phyloP scores from a whole-genome alignment of 2,888 invertebrate genomes.

The Seira musarum region DNA sequence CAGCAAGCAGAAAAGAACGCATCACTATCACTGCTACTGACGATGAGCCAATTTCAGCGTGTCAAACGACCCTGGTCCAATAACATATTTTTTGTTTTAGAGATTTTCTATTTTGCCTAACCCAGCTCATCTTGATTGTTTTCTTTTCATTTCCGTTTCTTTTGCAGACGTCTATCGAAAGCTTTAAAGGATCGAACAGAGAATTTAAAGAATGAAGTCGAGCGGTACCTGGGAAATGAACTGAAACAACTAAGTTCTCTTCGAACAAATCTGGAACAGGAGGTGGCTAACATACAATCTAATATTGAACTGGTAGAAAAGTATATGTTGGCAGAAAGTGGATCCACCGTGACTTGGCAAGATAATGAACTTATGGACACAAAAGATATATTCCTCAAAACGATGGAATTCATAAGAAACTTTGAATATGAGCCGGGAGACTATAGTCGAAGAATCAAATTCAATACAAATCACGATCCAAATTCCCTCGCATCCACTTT shows the following conservation, averaged over 20 bases:
- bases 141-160: background rate
- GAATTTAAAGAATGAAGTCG: conserved; percentile 91
- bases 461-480: conserved; percentile 92
- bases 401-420: conserved; percentile 93
- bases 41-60: too few relatives aligned
- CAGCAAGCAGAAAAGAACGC: too few relatives aligned
- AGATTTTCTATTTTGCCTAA: too few relatives aligned
- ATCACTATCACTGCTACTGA: too few relatives aligned
- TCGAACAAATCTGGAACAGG: conserved; percentile 94
- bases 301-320: conserved; percentile 98
- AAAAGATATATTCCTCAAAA: conserved; percentile 96
- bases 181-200: conserved; percentile 93
- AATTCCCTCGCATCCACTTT: conserved; percentile 91
- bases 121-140: background rate
- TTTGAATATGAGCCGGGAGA: conserved; percentile 95
- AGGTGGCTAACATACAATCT: conserved; percentile 94
- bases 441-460: conserved; percentile 87
- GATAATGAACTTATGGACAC: conserved; percentile 94
- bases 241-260: conserved; percentile 87
- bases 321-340: conserved; percentile 81
- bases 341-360: conserved; percentile 81
- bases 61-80: conserved; percentile 44
- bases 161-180: conserved; percentile 82
- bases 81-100: conserved; percentile 44
- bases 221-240: conserved; percentile 92